Base-by-base conservation (phyloP, 2,797 vertebrate species). In the Esox lucius region DNA sequence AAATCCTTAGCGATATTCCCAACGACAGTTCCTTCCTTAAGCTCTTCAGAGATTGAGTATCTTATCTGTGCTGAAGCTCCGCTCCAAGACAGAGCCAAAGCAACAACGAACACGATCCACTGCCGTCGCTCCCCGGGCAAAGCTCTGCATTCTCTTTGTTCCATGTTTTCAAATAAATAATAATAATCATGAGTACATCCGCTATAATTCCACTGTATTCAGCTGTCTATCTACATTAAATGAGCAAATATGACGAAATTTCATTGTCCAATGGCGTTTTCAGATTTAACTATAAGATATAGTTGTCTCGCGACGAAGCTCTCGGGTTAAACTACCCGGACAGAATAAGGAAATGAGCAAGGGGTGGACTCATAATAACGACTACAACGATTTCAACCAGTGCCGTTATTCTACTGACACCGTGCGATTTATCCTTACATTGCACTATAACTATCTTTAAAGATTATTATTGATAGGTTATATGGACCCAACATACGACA, bases 1-100 rank as follows among this genome's bases (percentile, higher is more conserved):
- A 95, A 76, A 74, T 96, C 94, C 76, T 92, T 93, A 12, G 92
- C 85, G 42, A 95, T 84, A 77, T 93, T 90, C 16, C 94, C 95
- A 75, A 95, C 91, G 68, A 90, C 81, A 46, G 89, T 84, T 53
- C 92, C 93, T 74, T 91, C 90, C 17, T 85, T 81, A 1, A 87
- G 76, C 71, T 95, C 94, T 12, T 93, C 92, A 0, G 80, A 78
- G 48, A 92, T 71, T 1, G 90, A 87, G 68, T 93, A 93, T 48
- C 85, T 78, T 48, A 92, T 86, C 72, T 92, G 91, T 9, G 89
- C 90, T 7, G 66, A 80, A 39, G 82, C 53, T 11, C 26, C 64
- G 73, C 74, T 61, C 9, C 71, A 79, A 42, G 7, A 66, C 19
- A 83, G 16, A 82, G 42, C 46, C 46, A 82, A 11, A 17, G 17